Base-by-base conservation (phyloP, 2,888 invertebrate genomes). In the Idaea straminata region DNA sequence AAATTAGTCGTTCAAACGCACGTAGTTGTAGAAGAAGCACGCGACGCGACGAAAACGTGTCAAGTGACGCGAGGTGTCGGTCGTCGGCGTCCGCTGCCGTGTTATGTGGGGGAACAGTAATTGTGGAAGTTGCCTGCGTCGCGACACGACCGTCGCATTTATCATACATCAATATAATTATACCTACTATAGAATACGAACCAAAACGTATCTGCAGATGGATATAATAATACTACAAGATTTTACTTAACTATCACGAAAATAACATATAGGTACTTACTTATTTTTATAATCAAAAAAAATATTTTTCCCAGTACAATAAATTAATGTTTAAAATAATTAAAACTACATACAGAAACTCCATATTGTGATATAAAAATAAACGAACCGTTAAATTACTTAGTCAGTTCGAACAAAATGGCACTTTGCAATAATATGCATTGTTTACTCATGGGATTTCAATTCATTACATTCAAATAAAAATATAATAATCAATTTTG, bases 181-280 rank as follows among this genome's bases (percentile, higher is more conserved):
- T 36, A 36, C 36, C 36, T 36, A 36, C 36, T 36, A 80, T 83
- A 81, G 82, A 80, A 82, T 85, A 86, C 80, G 78, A 86, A 87
- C 87, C 82, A 79, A 87, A 86, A 86, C 86, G 86, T 85, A 84
- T 85, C 83, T 79, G 81, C 79, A 82, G 79, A 81, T 86, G 82
- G 79, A 81, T 81, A 77, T 73, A 77, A 85, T 83, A 86, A 83
- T 81, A 86, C 86, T 89, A 89, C 82, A 87, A 83, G 84, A 83
- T 81, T 79, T 87, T 84, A 83, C 89, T 87, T 89, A 90, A 84
- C 88, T 91, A 91, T 89, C 88, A 89, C 88, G 89, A 90, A 91
- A 90, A 84, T 89, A 89, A 90, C 82, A 83, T 86, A 78, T 76
- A 88, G 85, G 83, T 87, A 87, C 87, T 85, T 87, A 89, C 82